Conservation (phyloP, 2,113 vertebrate species). For the Isichthys henryi region DNA sequence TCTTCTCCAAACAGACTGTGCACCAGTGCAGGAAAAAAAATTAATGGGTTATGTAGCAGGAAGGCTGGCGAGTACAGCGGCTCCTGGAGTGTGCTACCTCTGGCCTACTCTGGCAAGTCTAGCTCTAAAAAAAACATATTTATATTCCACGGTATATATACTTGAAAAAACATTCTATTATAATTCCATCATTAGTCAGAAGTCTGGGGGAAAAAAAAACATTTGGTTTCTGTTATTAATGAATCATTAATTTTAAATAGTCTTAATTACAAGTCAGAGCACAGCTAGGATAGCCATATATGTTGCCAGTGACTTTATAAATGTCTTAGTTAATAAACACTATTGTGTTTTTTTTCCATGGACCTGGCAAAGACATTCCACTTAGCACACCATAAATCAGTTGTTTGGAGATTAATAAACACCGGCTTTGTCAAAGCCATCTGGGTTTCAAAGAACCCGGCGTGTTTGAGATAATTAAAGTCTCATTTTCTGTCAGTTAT, state of each 20-base stretch:
- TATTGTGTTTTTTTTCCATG: constrained; percentile 1
- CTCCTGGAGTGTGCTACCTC: neutral
- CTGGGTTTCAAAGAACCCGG: constrained; percentile 1
- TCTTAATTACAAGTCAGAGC: constrained; percentile 11
- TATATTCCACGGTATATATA: neutral
- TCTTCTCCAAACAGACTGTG: neutral
- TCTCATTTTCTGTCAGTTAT: neutral
- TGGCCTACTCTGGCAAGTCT: neutral
- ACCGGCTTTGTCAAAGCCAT: neutral
- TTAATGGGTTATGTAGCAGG: neutral
- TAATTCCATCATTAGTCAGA: neutral
- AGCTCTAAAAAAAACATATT: neutral
- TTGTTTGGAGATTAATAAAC: constrained; percentile 1
- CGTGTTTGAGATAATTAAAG: neutral
- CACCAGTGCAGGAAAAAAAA: neutral
- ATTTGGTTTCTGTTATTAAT: constrained; percentile 7
- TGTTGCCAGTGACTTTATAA: constrained; percentile 6
- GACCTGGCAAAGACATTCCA: neutral
- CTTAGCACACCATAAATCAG: constrained; percentile 1
- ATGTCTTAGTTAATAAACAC: constrained; percentile 10
- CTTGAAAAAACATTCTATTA: neutral
- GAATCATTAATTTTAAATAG: constrained; percentile 11
- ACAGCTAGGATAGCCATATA: neutral
- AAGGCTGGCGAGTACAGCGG: neutral
- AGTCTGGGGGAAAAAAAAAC: neutral